Percentiles rank a stretch among this genome's conserved stretches.
These are phyloP conservation scores for Pseudachorutes palmiensis DNA, from an alignment of 1,140 invertebrate genomes.

Conservation along the genomic window DNA sequence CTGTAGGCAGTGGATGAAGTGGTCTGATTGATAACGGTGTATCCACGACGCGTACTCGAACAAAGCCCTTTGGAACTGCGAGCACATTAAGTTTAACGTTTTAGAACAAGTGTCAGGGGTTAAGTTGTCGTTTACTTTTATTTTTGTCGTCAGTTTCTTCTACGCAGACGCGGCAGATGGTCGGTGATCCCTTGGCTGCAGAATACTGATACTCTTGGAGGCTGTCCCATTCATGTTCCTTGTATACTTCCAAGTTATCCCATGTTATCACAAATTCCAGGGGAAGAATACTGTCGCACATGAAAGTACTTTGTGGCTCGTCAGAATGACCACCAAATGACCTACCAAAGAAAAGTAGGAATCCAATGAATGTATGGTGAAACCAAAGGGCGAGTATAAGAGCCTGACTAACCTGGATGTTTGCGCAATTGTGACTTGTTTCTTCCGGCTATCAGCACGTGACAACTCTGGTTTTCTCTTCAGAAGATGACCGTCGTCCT, in stretches of 20 bases:
- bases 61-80: slow-evolving; percentile 38
- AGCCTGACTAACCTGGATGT: not conserved
- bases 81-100: not conserved
- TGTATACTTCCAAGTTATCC: slow-evolving; percentile 62
- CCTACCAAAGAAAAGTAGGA: not conserved
- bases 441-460: not conserved
- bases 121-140: slow-evolving; percentile 45
- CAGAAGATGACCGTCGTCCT: slow-evolving; percentile 2
- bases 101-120: not conserved
- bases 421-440: not conserved
- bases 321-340: not conserved
- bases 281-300: slow-evolving; percentile 52
- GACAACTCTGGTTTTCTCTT: not conserved
- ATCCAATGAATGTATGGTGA: not conserved
- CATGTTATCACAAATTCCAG: slow-evolving; percentile 60
- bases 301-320: slow-evolving; percentile 18
- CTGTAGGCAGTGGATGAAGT: not conserved
- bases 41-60: slow-evolving; percentile 38
- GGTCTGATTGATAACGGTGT: slow-evolving; percentile 25
- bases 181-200: slow-evolving; percentile 47
- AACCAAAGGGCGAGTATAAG: not conserved
- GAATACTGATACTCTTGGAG: slow-evolving; percentile 54
- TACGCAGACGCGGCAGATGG: slow-evolving; percentile 56
- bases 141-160: slow-evolving; percentile 49
- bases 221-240: slow-evolving; percentile 43